Evolutionary conservation across 1,140 invertebrate genomes (phyloP), one percentile per base, ranked within the genome.

Genomic region (Drosophila chauvacae): DNA sequence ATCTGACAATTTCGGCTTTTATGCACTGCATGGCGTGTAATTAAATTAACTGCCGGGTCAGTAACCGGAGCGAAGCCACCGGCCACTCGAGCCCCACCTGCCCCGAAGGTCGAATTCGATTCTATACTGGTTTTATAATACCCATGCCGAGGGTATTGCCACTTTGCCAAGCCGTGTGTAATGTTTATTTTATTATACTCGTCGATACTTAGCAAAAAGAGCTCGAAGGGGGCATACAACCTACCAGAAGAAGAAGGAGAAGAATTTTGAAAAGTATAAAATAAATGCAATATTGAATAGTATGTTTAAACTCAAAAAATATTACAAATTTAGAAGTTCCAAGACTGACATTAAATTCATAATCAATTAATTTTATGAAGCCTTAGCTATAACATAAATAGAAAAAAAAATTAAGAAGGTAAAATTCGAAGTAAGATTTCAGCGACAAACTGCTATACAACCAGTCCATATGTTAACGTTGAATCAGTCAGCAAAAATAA

Each of bases 21-120:
- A 61, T 57, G 50, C 37, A 33, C 50, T 41, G 66, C 26, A 20
- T 50, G 39, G 39, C 18, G 41, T 64, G 51, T 81, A 81, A 85
- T 86, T 78, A 85, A 77, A 85, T 81, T 45, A 61, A 74, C 37
- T 50, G 70, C 30, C 55, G 60, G 75, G 58, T 78, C 75, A 78
- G 47, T 61, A 63, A 58, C 58, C 81, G 68, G 41, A 59, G 51
- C 58, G 56, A 35, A 71, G 39, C 18, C 20, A 23, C 10, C 33
- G 13, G 4, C 30, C 39, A 58, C 26, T 45, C 35, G 28, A 68
- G 41, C 45, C 60, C 55, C 77, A 80, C 63, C 81, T 71, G 77
- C 42, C 66, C 39, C 65, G 53, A 86, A 86, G 82, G 82, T 82
- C 82, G 61, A 45, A 53, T 64, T 56, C 53, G 53, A 42, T 41